phyloP scores from a whole-genome alignment of 2,888 invertebrate species.

The Papilio protenor region DNA sequence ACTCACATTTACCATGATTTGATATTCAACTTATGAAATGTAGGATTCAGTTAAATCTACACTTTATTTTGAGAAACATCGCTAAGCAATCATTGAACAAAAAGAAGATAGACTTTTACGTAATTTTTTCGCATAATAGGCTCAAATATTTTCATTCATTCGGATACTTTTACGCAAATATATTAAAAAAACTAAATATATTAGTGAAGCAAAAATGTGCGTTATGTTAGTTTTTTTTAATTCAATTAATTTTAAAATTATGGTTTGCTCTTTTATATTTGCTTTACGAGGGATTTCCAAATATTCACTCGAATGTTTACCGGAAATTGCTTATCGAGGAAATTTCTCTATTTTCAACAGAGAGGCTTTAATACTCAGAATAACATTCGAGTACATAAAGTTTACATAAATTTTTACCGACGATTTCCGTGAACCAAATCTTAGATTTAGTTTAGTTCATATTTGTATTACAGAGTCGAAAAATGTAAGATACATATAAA shows the following conservation, averaged over 20 bases:
- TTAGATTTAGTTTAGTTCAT: background rate
- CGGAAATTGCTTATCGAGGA: background rate
- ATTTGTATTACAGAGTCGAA: too few relatives aligned
- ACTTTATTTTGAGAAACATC: background rate
- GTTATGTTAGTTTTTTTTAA: background rate
- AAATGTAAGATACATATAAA: too few relatives aligned
- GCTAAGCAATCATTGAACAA: background rate
- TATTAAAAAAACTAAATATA: background rate
- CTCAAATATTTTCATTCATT: background rate
- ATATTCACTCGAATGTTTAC: slow-evolving; percentile 2
- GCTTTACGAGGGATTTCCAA: background rate
- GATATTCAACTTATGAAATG: background rate
- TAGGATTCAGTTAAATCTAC: background rate
- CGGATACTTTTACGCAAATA: background rate
- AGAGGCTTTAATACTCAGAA: slow-evolving; percentile 12
- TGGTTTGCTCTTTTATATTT: background rate
- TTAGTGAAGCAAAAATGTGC: background rate
- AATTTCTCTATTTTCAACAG: slow-evolving; percentile 11
- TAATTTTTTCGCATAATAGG: too few relatives aligned
- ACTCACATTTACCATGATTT: slow-evolving; percentile 1
- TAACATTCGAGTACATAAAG: background rate
- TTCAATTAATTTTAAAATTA: background rate
- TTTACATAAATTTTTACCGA: background rate
- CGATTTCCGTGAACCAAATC: background rate
- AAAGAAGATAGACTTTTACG: too few relatives aligned